Percentiles rank a stretch among this genome's conserved stretches.
Evolutionary conservation across 2,113 vertebrate species (phyloP).

Genomic region (Neomonachus schauinslandi): DNA sequence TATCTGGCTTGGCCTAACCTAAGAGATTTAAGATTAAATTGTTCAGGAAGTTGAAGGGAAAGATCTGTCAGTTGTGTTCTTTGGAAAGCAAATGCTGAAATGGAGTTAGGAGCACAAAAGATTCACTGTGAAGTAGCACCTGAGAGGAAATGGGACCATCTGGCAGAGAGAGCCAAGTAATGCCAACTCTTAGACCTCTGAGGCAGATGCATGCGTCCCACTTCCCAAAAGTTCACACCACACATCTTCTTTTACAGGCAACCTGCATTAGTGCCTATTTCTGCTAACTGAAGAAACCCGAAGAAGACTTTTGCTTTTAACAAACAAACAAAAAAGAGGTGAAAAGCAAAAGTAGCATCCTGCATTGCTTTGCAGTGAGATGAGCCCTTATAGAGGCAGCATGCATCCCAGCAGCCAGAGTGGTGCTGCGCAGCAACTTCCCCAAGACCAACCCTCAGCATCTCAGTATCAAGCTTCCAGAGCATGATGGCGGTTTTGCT

Average conservation of each 20-base stretch:
- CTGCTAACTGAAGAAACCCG: background rate
- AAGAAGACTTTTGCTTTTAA: background rate
- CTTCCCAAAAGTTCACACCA: background rate
- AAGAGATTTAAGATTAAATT: background rate
- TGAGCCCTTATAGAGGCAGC: too few relatives aligned
- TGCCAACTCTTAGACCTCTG: fast-evolving
- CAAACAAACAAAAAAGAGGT: background rate
- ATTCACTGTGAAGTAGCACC: background rate
- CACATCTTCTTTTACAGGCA: background rate
- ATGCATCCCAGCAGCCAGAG: background rate
- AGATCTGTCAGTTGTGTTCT: fast-evolving
- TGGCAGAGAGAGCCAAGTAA: background rate
- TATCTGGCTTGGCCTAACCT: too few relatives aligned
- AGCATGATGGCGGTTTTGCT: background rate
- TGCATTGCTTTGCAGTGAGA: background rate
- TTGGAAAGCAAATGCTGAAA: background rate
- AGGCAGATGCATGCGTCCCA: background rate
- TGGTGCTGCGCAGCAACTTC: background rate
- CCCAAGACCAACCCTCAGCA: background rate
- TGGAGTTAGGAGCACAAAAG: background rate
- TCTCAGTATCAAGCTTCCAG: background rate
- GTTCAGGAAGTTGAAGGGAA: background rate
- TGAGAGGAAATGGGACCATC: background rate
- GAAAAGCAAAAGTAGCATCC: background rate
- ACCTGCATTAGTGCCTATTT: background rate